phyloP scores from a whole-genome alignment of 2,888 invertebrate genomes.

The Sialis lutaria region DNA sequence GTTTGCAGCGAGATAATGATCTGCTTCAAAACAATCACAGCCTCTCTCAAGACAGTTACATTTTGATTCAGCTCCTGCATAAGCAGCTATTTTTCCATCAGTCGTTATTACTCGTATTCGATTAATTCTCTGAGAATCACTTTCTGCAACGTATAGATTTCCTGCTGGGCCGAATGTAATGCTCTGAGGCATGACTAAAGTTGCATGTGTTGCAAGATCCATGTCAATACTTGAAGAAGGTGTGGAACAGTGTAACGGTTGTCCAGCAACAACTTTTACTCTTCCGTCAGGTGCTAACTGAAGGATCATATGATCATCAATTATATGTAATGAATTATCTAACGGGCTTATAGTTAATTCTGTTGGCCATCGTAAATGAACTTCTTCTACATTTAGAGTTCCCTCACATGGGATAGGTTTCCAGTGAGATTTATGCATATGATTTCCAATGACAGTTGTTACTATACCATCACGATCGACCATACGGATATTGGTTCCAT shows the following conservation, averaged over 20 bases:
- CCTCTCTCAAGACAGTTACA: constrained; percentile 84
- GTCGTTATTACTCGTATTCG: constrained; percentile 80
- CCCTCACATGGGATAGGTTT: constrained; percentile 87
- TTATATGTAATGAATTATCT: constrained; percentile 87
- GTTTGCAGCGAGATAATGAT: constrained; percentile 79
- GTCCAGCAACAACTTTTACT: constrained; percentile 83
- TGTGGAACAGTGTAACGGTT: constrained; percentile 82
- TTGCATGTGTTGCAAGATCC: constrained; percentile 80
- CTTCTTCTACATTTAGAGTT: constrained; percentile 79
- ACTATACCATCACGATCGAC: constrained; percentile 85
- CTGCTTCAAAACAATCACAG: constrained; percentile 85
- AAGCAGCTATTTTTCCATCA: constrained; percentile 83
- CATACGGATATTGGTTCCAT: constrained; percentile 84
- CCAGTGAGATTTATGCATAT: constrained; percentile 87
- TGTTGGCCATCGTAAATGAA: constrained; percentile 91
- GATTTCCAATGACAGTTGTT: constrained; percentile 80
- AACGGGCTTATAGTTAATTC: constrained; percentile 86
- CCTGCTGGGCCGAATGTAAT: constrained; percentile 88
- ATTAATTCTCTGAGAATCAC: constrained; percentile 88
- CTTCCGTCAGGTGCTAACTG: constrained; percentile 82
- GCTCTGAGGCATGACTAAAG: constrained; percentile 84
- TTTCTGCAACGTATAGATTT: constrained; percentile 85
- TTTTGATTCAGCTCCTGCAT: constrained; percentile 85
- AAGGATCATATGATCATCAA: constrained; percentile 90
- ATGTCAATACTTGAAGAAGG: constrained; percentile 62